Conservation (phyloP, 2,797 vertebrate genomes). For the Squalus acanthias region DNA sequence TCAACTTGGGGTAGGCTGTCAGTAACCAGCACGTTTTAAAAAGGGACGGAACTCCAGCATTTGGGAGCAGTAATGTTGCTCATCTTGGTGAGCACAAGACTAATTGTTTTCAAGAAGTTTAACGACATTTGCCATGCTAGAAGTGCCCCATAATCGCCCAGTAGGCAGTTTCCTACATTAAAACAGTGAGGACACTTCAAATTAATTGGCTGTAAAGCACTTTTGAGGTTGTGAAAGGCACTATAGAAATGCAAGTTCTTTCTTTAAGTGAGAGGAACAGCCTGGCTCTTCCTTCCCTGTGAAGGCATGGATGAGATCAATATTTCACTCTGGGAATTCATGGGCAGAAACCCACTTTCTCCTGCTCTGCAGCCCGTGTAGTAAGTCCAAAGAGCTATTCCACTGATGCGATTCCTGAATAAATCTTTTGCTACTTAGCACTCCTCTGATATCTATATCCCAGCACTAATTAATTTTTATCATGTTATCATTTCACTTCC, state of each 20-base stretch:
- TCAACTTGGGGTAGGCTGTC: background rate
- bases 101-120: background rate
- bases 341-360: background rate
- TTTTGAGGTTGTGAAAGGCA: background rate
- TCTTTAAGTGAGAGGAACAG: background rate
- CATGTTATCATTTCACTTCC: background rate
- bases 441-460: background rate
- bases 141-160: background rate
- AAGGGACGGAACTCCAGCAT: background rate
- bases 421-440: background rate
- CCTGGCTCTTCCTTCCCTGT: background rate
- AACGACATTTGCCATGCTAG: background rate
- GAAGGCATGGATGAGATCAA: background rate
- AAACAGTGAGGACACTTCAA: background rate
- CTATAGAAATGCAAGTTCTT: background rate
- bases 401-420: background rate
- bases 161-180: background rate
- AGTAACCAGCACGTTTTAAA: background rate
- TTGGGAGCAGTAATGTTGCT: background rate
- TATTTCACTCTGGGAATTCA: background rate
- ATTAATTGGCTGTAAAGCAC: background rate
- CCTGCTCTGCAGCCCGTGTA: background rate
- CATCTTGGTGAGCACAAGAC: background rate
- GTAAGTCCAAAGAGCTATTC: background rate
- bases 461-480: constrained; percentile 1